phyloP scores from a whole-genome alignment of 1,140 invertebrate genomes.

The Drosophila pachea region DNA sequence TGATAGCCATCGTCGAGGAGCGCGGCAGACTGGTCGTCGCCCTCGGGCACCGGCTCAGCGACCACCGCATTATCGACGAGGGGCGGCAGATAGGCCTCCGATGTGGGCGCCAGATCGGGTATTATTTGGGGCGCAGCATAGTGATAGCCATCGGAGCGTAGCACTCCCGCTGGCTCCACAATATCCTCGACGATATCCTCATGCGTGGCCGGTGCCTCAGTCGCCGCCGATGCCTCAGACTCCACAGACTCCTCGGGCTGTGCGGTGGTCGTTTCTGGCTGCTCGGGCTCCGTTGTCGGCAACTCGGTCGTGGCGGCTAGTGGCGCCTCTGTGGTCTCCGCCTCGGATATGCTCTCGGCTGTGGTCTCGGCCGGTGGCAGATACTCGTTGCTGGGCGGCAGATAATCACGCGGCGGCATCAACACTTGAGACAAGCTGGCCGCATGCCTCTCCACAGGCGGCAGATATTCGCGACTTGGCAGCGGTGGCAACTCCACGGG shows the following conservation, averaged over 20 bases:
- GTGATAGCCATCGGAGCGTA: conserved; percentile 61
- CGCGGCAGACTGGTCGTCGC: conserved; percentile 57
- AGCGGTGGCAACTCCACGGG: conserved; percentile 61
- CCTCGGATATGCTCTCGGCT: conserved; percentile 8
- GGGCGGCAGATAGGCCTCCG: conserved; percentile 58
- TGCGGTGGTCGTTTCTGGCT: conserved; percentile 10
- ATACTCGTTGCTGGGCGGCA: conserved; percentile 53
- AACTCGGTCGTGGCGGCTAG: conserved; percentile 1
- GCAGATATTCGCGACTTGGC: conserved; percentile 64
- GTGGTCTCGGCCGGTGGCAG: conserved; percentile 41
- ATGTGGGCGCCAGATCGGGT: conserved; percentile 42
- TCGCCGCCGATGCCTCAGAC: conserved; percentile 34
- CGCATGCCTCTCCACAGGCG: conserved; percentile 64
- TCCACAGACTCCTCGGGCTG: conserved; percentile 34
- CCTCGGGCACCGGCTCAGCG: conserved; percentile 42
- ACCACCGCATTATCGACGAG: conserved; percentile 55
- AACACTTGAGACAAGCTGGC: conserved; percentile 53
- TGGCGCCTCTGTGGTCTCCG: conserved; percentile 15
- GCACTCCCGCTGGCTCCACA: conserved; percentile 40
- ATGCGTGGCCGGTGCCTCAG: conserved; percentile 11
- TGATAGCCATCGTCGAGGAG: conserved; percentile 72
- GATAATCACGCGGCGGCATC: conserved; percentile 57
- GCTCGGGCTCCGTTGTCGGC: conserved; percentile 38
- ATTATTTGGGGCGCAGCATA: conserved; percentile 51
- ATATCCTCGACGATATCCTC: conserved; percentile 22